These are phyloP conservation scores for Hesperophylax magnus DNA, from an alignment of 1,140 invertebrate species.

Conservation along the genomic window DNA sequence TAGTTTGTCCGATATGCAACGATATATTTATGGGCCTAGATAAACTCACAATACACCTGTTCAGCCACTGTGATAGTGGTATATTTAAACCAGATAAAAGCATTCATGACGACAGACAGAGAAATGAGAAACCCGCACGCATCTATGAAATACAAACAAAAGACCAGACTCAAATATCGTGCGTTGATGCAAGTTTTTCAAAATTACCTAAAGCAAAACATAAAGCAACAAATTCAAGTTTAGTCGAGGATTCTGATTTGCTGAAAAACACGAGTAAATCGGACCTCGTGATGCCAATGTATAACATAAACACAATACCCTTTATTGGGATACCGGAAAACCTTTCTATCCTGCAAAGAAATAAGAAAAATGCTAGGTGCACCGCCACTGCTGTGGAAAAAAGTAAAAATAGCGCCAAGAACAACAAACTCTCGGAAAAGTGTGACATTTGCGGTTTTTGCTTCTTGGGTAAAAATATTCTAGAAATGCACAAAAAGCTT, in stretches of 20 bases:
- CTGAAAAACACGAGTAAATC: conserved; percentile 59
- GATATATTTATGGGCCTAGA: conserved; percentile 82
- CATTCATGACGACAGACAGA: conserved; percentile 4
- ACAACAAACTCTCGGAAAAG: conserved; percentile 63
- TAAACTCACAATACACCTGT: conserved; percentile 88
- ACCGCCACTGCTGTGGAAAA: conserved; percentile 23
- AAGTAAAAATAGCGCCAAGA: conserved; percentile 49
- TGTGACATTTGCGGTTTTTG: conserved; percentile 82
- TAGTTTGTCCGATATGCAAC: conserved; percentile 83
- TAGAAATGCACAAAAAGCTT: conserved; percentile 81
- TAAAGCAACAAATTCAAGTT: conserved; percentile 59
- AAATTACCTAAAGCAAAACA: conserved; percentile 51
- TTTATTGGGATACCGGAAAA: conserved; percentile 63
- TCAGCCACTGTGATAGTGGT: conserved; percentile 74
- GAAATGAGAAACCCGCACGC: neutral
- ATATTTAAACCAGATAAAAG: conserved; percentile 5
- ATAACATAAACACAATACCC: conserved; percentile 62
- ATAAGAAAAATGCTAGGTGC: conserved; percentile 25
- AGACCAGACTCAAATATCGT: conserved; percentile 53
- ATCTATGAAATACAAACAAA: conserved; percentile 45
- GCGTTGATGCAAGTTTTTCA: conserved; percentile 51
- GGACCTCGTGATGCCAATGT: conserved; percentile 64
- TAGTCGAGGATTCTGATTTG: neutral
- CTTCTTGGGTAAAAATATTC: conserved; percentile 78
- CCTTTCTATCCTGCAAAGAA: conserved; percentile 35